Conservation (phyloP, 35 echinoderm and acorn worm genomes). For the Ptychodera flava region DNA sequence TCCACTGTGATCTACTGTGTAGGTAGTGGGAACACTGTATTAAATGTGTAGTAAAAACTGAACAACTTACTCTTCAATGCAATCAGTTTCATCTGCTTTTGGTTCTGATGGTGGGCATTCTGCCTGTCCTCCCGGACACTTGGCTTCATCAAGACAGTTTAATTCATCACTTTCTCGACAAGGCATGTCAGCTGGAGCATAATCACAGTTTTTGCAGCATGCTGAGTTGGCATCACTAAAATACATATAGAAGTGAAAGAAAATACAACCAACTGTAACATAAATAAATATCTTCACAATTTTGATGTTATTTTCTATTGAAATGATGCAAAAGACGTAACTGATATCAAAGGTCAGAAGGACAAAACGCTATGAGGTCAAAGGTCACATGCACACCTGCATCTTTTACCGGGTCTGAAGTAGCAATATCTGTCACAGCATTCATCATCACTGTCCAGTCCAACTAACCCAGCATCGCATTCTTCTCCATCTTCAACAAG, state of each 20-base stretch:
- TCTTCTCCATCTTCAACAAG: conserved; percentile 61
- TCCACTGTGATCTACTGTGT: too few relatives aligned
- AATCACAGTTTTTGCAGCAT: conserved; percentile 76
- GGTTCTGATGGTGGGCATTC: conserved; percentile 48
- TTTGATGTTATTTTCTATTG: too few relatives aligned
- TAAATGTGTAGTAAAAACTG: too few relatives aligned
- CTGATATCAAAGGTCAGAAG: too few relatives aligned
- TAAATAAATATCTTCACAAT: too few relatives aligned
- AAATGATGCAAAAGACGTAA: too few relatives aligned
- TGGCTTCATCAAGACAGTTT: conserved; percentile 36
- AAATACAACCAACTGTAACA: too few relatives aligned
- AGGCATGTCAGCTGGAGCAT: conserved; percentile 23
- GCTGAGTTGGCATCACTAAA: conserved; percentile 78
- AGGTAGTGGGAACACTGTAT: too few relatives aligned
- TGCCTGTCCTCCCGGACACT: conserved; percentile 36
- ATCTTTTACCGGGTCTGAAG: conserved; percentile 45
- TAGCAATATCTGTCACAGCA: conserved; percentile 71
- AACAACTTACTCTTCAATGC: conserved; percentile 86
- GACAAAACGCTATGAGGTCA: too few relatives aligned
- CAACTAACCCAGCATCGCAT: conserved; percentile 77
- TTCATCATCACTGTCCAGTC: conserved; percentile 51
- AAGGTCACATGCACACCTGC: conserved; percentile 74
- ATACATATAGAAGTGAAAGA: conserved; percentile 8
- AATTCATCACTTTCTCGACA: conserved; percentile 56
- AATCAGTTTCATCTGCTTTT: conserved; percentile 32